Percentiles rank a stretch among this genome's conserved stretches.
Conservation (phyloP, 2,888 invertebrate species). For the Trichogramma evanescens region DNA sequence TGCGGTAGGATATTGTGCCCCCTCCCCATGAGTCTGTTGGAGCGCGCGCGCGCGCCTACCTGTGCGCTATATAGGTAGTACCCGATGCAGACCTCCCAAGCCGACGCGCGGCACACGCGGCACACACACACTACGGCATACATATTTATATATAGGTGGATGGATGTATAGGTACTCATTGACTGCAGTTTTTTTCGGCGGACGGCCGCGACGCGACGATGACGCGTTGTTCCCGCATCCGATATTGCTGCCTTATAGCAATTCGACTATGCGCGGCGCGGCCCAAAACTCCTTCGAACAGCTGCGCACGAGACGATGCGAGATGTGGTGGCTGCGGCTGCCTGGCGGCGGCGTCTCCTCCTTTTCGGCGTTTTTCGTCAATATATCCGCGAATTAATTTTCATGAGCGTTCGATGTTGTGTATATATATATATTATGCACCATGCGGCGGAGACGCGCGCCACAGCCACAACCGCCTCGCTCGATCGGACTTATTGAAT, state of each 20-base stretch:
- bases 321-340: not conserved
- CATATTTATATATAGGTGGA: no score
- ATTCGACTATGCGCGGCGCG: no score
- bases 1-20: no score
- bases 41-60: slow-evolving; percentile 7
- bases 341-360: not conserved
- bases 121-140: not conserved
- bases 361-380: slow-evolving; percentile 6
- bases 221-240: no score
- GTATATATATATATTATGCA: no score
- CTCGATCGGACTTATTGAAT: slow-evolving; percentile 16
- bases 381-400: not conserved
- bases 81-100: slow-evolving; percentile 44
- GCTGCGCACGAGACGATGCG: no score
- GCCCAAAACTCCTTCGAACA: no score
- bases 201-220: no score
- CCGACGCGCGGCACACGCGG: slow-evolving; percentile 40
- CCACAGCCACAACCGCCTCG: not conserved
- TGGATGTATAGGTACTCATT: no score
- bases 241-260: no score
- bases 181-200: no score
- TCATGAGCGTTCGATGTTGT: not conserved
- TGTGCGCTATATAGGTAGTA: not conserved
- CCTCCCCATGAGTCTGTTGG: not conserved
- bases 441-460: no score